Percentiles rank a stretch among this genome's conserved stretches.
Conservation (phyloP, 2,113 vertebrate species). For the Formicarius rufipectus region DNA sequence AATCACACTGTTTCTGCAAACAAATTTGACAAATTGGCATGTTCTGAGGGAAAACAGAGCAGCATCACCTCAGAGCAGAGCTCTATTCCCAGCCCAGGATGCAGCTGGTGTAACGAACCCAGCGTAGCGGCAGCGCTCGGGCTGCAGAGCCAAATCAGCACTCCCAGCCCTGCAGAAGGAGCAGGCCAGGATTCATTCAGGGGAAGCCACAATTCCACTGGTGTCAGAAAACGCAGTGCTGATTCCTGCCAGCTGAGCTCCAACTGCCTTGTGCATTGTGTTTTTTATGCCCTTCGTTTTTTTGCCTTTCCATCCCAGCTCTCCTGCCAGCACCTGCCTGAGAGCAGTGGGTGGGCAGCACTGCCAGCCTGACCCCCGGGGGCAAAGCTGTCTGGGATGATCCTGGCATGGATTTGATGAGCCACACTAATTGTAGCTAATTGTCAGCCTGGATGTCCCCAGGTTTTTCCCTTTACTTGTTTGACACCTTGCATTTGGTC, state of each 20-base stretch:
- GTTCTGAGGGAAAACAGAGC: not conserved
- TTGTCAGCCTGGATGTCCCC: not conserved
- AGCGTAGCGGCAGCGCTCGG: not conserved
- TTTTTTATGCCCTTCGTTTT: not conserved
- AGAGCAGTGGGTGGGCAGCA: not conserved
- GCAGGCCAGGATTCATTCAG: not conserved
- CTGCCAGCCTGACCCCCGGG: not conserved
- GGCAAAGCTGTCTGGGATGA: not conserved
- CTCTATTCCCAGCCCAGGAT: not conserved
- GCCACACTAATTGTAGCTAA: not conserved
- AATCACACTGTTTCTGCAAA: not conserved
- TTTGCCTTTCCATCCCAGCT: not conserved
- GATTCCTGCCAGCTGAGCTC: not conserved
- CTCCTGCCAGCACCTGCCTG: not conserved
- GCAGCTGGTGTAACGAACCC: not conserved
- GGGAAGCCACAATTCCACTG: not conserved
- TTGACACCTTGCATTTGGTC: not conserved
- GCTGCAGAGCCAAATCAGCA: not conserved
- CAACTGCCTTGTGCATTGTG: not conserved
- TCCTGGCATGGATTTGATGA: accelerated
- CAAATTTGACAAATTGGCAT: conserved; percentile 2
- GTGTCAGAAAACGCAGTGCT: not conserved
- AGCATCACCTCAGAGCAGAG: not conserved
- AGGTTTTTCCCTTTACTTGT: not conserved
- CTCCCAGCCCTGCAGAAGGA: not conserved